Evolutionary conservation across 2,888 invertebrate genomes (phyloP).

Genomic region (Drosophila dives): DNA sequence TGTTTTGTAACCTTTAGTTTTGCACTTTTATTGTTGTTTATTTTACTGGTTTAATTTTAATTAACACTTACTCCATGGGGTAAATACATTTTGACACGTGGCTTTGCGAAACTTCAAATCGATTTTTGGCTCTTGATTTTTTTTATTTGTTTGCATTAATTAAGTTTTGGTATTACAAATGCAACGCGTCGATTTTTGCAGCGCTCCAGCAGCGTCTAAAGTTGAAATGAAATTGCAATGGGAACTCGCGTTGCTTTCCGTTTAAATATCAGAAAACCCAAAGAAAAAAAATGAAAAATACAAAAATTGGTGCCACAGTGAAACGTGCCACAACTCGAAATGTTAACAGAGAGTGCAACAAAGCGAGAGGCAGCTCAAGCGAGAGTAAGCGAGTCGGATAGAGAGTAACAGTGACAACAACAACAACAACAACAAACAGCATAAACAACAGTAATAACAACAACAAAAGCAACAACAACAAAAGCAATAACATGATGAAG

Average conservation of each 20-base stretch:
- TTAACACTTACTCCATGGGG: constrained; percentile 79
- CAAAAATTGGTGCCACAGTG: constrained; percentile 58
- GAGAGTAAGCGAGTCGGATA: constrained; percentile 9
- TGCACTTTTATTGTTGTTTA: constrained; percentile 6
- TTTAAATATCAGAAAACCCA: constrained; percentile 73
- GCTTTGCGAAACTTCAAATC: constrained; percentile 7
- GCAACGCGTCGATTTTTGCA: constrained; percentile 41
- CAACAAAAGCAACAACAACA: constrained; percentile 20
- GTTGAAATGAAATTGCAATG: constrained; percentile 70
- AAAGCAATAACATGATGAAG: constrained; percentile 48
- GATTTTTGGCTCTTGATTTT: constrained; percentile 8
- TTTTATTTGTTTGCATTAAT: constrained; percentile 12
- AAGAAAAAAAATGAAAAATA: constrained; percentile 58
- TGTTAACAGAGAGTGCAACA: constrained; percentile 39
- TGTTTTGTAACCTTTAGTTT: background rate
- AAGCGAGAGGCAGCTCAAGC: constrained; percentile 20
- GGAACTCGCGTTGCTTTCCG: constrained; percentile 47
- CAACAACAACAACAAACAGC: constrained; percentile 12
- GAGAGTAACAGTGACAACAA: background rate
- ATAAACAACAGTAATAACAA: constrained; percentile 1
- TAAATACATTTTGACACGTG: constrained; percentile 63
- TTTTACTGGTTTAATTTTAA: constrained; percentile 22
- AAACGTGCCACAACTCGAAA: constrained; percentile 64
- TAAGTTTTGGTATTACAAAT: constrained; percentile 12
- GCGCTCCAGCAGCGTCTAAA: constrained; percentile 48